These are phyloP conservation scores for Maylandia zebra DNA, from an alignment of 2,113 vertebrate genomes.

Conservation along the genomic window DNA sequence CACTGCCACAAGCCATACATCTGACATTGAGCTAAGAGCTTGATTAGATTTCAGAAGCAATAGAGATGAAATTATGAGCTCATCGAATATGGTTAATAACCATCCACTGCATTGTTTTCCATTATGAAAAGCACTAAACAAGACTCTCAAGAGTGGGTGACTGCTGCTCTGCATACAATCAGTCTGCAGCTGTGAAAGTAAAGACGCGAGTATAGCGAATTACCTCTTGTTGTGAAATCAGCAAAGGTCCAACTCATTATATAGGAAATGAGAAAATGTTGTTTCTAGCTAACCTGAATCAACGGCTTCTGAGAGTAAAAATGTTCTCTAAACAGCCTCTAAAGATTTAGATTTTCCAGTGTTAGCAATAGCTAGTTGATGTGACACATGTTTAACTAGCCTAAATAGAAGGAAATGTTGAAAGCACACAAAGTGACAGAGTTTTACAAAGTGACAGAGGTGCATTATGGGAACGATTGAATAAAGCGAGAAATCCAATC, in stretches of 20 bases:
- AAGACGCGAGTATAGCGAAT: constrained; percentile 8
- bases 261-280: not conserved
- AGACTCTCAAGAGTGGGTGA: not conserved
- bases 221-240: constrained; percentile 1
- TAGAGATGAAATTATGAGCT: constrained; percentile 30
- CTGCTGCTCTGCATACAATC: not conserved
- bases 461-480: constrained; percentile 18
- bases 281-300: not conserved
- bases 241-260: not conserved
- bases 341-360: not conserved
- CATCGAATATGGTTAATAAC: constrained; percentile 29
- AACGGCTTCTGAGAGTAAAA: not conserved
- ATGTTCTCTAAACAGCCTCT: not conserved
- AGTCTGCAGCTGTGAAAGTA: not conserved
- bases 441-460: constrained; percentile 13
- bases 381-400: not conserved
- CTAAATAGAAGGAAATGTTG: constrained; percentile 14
- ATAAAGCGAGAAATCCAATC: constrained; percentile 18
- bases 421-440: constrained; percentile 13
- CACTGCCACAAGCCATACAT: not conserved
- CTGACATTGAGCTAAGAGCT: not conserved
- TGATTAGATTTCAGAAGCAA: constrained; percentile 24
- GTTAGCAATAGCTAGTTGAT: not conserved
- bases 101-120: constrained; percentile 30
- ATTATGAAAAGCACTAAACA: constrained; percentile 21